Evolutionary conservation across 2,888 invertebrate genomes (phyloP).

Genomic region (Elgonia sp.): DNA sequence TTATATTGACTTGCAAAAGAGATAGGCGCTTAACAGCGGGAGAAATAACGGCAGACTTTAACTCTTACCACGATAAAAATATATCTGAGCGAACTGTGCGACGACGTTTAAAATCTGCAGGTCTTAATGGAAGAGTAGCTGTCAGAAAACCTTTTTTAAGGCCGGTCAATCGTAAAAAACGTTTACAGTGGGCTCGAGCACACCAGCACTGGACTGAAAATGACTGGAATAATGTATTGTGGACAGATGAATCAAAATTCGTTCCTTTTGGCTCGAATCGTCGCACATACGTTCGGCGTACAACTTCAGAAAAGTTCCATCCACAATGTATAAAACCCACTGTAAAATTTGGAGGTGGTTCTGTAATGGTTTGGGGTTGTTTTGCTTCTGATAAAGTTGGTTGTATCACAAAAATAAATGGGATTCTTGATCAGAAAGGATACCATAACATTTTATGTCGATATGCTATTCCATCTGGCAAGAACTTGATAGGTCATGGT

Average conservation of each 20-base stretch:
- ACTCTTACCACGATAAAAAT: constrained; percentile 14
- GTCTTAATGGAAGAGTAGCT: constrained; percentile 27
- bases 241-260: constrained; percentile 29
- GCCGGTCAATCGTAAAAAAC: constrained; percentile 16
- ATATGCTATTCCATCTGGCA: constrained; percentile 22
- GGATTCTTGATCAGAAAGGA: constrained; percentile 22
- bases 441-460: constrained; percentile 56
- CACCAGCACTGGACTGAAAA: constrained; percentile 24
- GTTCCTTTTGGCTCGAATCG: constrained; percentile 28
- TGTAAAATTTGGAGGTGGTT: constrained; percentile 66
- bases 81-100: constrained; percentile 30
- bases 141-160: constrained; percentile 23
- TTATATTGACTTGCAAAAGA: no score
- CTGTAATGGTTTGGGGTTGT: constrained; percentile 74
- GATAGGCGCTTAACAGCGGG: no score
- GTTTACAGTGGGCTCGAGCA: constrained; percentile 20
- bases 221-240: constrained; percentile 19
- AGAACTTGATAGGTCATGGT: background rate
- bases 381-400: constrained; percentile 50
- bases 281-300: constrained; percentile 14
- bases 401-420: background rate
- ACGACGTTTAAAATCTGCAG: constrained; percentile 25
- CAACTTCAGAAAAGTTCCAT: constrained; percentile 18
- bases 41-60: no score
- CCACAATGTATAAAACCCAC: constrained; percentile 32